A percentile compares a stretch with the other conserved stretches of the same genome.
These are phyloP conservation scores for Notolepis coatsorum DNA, from an alignment of 2,797 vertebrate genomes.

Conservation along the genomic window DNA sequence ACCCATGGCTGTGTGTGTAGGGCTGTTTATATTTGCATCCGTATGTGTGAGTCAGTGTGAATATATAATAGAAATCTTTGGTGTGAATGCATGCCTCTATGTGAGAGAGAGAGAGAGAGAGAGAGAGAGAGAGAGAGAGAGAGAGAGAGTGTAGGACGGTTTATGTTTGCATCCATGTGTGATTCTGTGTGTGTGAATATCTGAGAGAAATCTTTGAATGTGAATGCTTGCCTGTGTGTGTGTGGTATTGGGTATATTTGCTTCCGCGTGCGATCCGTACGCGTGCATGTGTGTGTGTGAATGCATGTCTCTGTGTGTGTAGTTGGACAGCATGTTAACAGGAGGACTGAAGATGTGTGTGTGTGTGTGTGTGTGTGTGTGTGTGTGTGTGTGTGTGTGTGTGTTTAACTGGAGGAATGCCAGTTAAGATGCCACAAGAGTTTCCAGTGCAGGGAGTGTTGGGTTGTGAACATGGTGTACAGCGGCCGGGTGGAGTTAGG, in stretches of 20 bases:
- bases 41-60: too few species aligned
- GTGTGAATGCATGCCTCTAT: too few species aligned
- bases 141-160: slow-evolving; percentile 15
- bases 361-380: neutral
- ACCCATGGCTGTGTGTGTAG: too few species aligned
- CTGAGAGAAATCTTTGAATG: neutral
- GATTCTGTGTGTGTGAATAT: neutral
- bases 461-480: slow-evolving; percentile 25
- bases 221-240: neutral
- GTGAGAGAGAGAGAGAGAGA: neutral
- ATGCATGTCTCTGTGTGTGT: neutral
- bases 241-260: neutral
- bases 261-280: neutral
- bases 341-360: neutral
- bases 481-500: slow-evolving; percentile 56
- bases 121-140: neutral
- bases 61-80: too few species aligned
- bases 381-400: neutral
- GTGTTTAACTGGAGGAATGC: slow-evolving; percentile 44
- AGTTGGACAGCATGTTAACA: neutral
- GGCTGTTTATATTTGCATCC: too few species aligned
- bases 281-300: neutral
- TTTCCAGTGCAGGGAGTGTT: slow-evolving; percentile 50
- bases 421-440: slow-evolving; percentile 73
- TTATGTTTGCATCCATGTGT: neutral